phyloP scores from a whole-genome alignment of 2,888 invertebrate genomes.

The Syrphus vitripennis region DNA sequence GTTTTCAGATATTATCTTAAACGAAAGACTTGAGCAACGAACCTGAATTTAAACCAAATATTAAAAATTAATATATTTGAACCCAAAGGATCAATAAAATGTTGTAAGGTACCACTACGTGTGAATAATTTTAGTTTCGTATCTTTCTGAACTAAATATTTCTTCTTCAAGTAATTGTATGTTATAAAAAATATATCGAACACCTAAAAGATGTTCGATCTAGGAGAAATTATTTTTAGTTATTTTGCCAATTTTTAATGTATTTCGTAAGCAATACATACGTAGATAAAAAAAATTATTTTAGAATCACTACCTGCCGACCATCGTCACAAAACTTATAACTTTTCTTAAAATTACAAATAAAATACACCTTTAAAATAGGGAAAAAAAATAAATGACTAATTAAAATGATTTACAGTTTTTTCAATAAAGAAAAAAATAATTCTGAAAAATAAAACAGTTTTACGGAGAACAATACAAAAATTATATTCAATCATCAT shows the following conservation, averaged over 20 bases:
- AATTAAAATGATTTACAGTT: conserved; percentile 59
- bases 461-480: conserved; percentile 19
- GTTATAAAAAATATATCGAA: no score
- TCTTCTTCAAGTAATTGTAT: no score
- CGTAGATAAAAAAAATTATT: no score
- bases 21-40: background rate
- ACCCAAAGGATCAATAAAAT: no score
- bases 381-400: conserved; percentile 19
- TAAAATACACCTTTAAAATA: background rate
- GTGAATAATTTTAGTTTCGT: no score
- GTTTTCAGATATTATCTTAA: background rate
- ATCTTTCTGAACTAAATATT: no score
- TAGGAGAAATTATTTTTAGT: no score
- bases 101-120: background rate
- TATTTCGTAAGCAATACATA: no score
- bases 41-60: background rate
- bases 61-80: background rate
- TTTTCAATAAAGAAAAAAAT: conserved; percentile 15
- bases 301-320: background rate
- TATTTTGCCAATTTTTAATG: no score
- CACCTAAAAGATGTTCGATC: no score
- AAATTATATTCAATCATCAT: conserved; percentile 32
- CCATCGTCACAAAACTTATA: background rate
- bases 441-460: background rate
- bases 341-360: background rate